Conservation (phyloP, 2,113 vertebrate genomes). For the Trichomycterus rosablanca region DNA sequence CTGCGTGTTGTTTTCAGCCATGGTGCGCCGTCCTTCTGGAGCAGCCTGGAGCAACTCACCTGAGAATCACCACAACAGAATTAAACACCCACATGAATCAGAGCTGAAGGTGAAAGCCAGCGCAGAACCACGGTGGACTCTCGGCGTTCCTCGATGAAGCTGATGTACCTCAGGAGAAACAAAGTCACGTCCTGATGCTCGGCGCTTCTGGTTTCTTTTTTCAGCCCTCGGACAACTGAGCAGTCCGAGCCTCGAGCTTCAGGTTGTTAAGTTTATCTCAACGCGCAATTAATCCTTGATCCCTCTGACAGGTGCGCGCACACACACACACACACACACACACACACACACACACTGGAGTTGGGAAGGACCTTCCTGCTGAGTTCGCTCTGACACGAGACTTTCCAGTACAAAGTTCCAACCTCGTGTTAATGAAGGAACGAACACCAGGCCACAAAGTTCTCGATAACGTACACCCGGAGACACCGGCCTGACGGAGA, state of each 20-base stretch:
- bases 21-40: conserved; percentile 85
- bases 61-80: conserved; percentile 13
- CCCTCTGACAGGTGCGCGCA: conserved; percentile 36
- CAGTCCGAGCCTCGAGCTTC: conserved; percentile 57
- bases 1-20: conserved; percentile 83
- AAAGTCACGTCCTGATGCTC: background rate
- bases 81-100: background rate
- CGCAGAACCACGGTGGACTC: background rate
- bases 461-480: too few relatives aligned
- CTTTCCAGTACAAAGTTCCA: too few relatives aligned
- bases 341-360: conserved; percentile 28
- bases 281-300: conserved; percentile 67
- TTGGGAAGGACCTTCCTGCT: too few relatives aligned
- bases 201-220: conserved; percentile 43
- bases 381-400: too few relatives aligned
- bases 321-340: conserved; percentile 16
- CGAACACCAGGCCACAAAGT: too few relatives aligned
- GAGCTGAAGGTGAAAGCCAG: conserved; percentile 11
- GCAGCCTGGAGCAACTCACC: conserved; percentile 82
- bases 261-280: conserved; percentile 59
- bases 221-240: conserved; percentile 47
- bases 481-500: too few relatives aligned
- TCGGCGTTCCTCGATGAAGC: background rate
- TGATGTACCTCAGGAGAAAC: background rate
- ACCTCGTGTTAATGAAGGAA: too few relatives aligned